Evolutionary conservation across 1,140 invertebrate species (phyloP).

Genomic region (Drosophila sp.): DNA sequence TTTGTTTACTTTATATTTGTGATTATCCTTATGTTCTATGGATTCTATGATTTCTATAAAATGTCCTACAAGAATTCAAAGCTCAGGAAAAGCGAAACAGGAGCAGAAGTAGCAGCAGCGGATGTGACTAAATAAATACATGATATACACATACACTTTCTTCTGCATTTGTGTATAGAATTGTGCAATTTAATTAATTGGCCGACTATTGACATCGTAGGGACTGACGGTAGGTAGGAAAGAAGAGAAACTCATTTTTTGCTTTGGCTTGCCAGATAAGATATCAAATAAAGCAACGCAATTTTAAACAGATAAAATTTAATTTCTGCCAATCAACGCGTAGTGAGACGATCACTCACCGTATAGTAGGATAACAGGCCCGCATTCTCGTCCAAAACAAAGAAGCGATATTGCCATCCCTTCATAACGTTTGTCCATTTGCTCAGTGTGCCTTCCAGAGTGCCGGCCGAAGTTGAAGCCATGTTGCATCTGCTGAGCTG

Average conservation of each 20-base stretch:
- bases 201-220: not conserved
- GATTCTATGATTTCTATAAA: constrained; percentile 90
- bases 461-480: constrained; percentile 65
- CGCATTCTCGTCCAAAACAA: constrained; percentile 98
- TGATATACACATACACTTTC: constrained; percentile 7
- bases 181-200: constrained; percentile 42
- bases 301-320: constrained; percentile 33
- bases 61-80: constrained; percentile 85
- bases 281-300: constrained; percentile 30
- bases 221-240: not conserved
- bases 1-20: constrained; percentile 86
- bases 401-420: constrained; percentile 99
- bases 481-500: constrained; percentile 28
- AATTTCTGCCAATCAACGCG: constrained; percentile 20
- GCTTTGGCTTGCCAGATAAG: constrained; percentile 34
- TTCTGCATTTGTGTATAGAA: constrained; percentile 3
- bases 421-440: constrained; percentile 99
- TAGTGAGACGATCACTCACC: constrained; percentile 87
- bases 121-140: constrained; percentile 28
- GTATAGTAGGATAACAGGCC: constrained; percentile 98
- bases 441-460: constrained; percentile 98
- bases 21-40: constrained; percentile 88
- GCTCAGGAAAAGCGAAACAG: constrained; percentile 15
- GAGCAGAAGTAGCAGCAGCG: not conserved
- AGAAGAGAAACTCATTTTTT: constrained; percentile 11